Percentiles rank a stretch among this genome's conserved stretches.
These are phyloP conservation scores for Drosophila neocordata DNA, from an alignment of 1,140 invertebrate species.

Conservation along the genomic window DNA sequence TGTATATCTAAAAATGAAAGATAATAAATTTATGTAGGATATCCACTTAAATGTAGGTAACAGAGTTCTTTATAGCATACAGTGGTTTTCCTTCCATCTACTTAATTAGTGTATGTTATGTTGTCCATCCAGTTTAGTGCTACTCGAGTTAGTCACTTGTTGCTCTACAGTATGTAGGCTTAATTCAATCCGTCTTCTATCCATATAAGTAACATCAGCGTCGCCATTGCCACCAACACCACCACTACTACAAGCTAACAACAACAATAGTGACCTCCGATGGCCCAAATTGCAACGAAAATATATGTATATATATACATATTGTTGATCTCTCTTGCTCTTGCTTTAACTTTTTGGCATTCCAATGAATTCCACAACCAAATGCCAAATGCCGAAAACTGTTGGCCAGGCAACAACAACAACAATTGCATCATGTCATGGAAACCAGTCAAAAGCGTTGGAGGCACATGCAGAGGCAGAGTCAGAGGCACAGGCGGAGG, in stretches of 20 bases:
- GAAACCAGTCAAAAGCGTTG: conserved; percentile 22
- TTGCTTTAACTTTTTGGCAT: conserved; percentile 13
- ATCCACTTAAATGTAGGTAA: too few relatives aligned
- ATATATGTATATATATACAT: background rate
- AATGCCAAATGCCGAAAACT: conserved; percentile 19
- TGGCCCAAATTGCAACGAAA: conserved; percentile 13
- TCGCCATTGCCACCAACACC: background rate
- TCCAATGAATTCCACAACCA: conserved; percentile 13
- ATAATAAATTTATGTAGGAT: too few relatives aligned
- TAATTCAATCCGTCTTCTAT: background rate
- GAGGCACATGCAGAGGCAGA: conserved; percentile 5
- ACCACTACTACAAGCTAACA: background rate
- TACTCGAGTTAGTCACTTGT: background rate
- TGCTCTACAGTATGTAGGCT: background rate
- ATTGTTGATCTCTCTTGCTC: conserved; percentile 10
- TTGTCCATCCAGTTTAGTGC: too few relatives aligned
- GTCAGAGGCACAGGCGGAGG: background rate
- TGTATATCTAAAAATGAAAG: too few relatives aligned
- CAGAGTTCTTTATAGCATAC: background rate
- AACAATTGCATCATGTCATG: conserved; percentile 19
- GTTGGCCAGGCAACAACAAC: conserved; percentile 10
- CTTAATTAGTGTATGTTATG: too few relatives aligned
- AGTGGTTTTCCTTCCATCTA: too few relatives aligned
- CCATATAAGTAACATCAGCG: background rate
- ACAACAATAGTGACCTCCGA: background rate